Conservation (phyloP, 1,140 invertebrate species). For the Nautilus pompilius region DNA sequence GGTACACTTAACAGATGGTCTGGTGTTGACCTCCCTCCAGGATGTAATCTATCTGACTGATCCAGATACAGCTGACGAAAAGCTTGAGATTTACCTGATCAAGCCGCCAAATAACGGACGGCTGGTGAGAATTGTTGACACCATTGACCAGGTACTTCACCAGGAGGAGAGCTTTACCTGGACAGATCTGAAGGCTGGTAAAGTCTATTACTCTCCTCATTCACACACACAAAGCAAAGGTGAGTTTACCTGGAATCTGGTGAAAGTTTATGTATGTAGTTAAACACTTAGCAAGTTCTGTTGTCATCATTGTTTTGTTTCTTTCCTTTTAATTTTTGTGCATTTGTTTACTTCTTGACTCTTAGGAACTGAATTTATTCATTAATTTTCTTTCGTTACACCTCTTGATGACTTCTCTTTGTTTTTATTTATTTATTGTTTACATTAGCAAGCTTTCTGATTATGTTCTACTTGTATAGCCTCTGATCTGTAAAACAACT, state of each 20-base stretch:
- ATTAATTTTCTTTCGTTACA: not conserved
- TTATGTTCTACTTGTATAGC: too few relatives aligned
- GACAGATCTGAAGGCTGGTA: conserved; percentile 20
- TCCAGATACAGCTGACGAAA: conserved; percentile 17
- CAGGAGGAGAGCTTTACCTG: conserved; percentile 19
- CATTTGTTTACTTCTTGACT: not conserved
- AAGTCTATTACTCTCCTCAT: conserved; percentile 21
- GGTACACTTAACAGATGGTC: conserved; percentile 15
- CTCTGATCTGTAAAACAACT: too few relatives aligned
- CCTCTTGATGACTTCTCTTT: not conserved
- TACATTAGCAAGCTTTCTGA: too few relatives aligned
- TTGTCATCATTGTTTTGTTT: not conserved
- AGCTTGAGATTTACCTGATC: conserved; percentile 14
- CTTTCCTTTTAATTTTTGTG: not conserved
- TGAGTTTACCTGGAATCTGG: conserved; percentile 5
- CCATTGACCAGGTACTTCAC: conserved; percentile 17
- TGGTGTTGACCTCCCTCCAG: conserved; percentile 6
- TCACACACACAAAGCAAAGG: conserved; percentile 7
- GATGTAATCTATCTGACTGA: conserved; percentile 22
- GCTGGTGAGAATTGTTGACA: conserved; percentile 19
- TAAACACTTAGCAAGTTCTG: not conserved
- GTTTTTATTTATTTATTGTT: too few relatives aligned
- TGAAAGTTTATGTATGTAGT: not conserved
- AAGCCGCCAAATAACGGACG: conserved; percentile 19
- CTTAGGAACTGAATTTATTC: not conserved